phyloP scores from a whole-genome alignment of 2,888 invertebrate species.

The Leucophenga maculata region DNA sequence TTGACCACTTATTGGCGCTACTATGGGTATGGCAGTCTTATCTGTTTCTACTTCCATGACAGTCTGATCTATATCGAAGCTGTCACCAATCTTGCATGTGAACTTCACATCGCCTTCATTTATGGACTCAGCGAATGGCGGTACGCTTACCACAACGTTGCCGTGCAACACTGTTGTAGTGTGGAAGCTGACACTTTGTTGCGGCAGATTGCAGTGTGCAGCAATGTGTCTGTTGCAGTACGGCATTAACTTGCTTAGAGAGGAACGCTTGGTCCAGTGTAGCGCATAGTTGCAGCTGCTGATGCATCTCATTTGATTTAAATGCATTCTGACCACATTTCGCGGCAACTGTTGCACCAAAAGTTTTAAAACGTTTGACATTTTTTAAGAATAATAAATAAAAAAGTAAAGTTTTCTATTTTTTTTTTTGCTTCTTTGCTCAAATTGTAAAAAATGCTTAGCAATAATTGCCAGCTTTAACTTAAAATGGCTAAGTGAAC shows the following conservation, averaged over 20 bases:
- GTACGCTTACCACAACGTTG: not conserved
- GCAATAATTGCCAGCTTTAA: too few relatives aligned
- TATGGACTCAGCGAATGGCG: constrained; percentile 9
- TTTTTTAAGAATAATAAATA: constrained; percentile 41
- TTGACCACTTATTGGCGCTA: constrained; percentile 87
- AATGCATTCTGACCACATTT: constrained; percentile 68
- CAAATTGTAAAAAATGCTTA: too few relatives aligned
- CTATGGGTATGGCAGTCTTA: constrained; percentile 85
- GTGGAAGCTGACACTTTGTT: constrained; percentile 30
- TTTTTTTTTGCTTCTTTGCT: too few relatives aligned
- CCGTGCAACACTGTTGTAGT: not conserved
- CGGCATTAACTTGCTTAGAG: too few relatives aligned
- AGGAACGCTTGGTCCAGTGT: not conserved
- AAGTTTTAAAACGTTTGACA: constrained; percentile 74
- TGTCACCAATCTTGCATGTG: constrained; percentile 89
- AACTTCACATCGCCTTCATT: constrained; percentile 72
- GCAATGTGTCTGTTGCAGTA: too few relatives aligned
- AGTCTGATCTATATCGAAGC: constrained; percentile 92
- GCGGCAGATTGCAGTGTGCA: constrained; percentile 26
- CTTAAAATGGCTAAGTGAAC: too few relatives aligned
- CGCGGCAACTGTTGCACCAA: constrained; percentile 73
- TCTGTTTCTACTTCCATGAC: constrained; percentile 99
- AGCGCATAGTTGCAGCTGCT: too few relatives aligned
- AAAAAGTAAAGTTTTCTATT: too few relatives aligned
- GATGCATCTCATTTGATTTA: constrained; percentile 23